Base-by-base conservation (phyloP, 30 jellyfish, hydroid and myxozoan genomes). In the Turritopsis dohrnii region DNA sequence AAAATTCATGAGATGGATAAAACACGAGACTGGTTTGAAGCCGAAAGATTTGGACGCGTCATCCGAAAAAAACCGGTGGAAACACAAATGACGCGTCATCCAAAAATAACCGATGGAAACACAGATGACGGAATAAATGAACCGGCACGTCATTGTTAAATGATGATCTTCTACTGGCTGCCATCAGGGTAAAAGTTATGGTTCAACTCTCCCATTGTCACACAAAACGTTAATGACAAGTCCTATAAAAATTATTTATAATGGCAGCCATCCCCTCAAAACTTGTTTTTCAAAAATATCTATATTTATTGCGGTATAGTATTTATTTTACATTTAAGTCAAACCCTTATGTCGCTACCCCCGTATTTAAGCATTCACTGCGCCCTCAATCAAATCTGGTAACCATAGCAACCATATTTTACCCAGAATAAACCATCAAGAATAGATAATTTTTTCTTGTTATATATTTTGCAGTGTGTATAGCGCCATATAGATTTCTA, bases 41-140 rank as follows among this genome's bases (percentile, higher is more conserved):
- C 28, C 71, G 30, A 66, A 71, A 21, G 53, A 82, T 29, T 85
- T 71, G 73, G 89, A 82, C 66, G 76, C 87, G 23, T 41, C 65
- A 4, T 54, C 28, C n/a, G 80, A 25, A 22, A 65, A 65, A 52
- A n/a, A n/a, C 53, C 83, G 86, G n/a, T n/a, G n/a, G n/a, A n/a
- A n/a, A n/a, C n/a, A 41, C 26, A 75, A 75, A n/a, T 60, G n/a
- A 60, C n/a, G n/a, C 87, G 23, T 41, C 65, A 4, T 54, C 28
- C n/a, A 54, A 25, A 22, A 65, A 65, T 52, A n/a, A n/a, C 53
- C 77, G 77, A 69, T 69, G 30, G 30, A 26, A 69, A 21, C 28
- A 23, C 77, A 3, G 77, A 69, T 69, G 60, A 41, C 60, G 60
- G 5, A 41, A 5, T 41, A 41, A 41, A 41, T 41, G 60, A 41